Evolutionary conservation across 2,888 invertebrate species (phyloP).

Genomic region (Acanthoscelides obtectus): DNA sequence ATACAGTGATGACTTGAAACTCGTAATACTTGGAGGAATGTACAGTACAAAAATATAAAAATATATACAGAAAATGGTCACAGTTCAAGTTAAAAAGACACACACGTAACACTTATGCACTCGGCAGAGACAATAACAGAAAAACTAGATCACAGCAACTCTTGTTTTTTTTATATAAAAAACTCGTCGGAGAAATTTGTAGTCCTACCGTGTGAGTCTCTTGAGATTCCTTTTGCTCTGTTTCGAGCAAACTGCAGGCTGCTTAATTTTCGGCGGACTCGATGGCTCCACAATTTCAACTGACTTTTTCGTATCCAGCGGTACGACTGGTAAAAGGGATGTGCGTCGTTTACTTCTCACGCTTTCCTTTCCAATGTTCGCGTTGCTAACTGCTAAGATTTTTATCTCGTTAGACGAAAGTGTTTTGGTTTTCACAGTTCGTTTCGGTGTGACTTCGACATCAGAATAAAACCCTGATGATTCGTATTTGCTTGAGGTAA

Average conservation of each 20-base stretch:
- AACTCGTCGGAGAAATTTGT: not conserved
- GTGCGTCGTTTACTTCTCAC: constrained; percentile 8
- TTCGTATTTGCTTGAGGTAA: constrained; percentile 15
- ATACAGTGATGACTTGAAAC: not conserved
- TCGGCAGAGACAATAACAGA: not conserved
- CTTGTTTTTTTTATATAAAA: not conserved
- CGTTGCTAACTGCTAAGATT: constrained; percentile 8
- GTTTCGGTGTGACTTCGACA: constrained; percentile 25
- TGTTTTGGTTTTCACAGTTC: constrained; percentile 24
- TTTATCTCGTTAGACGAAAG: constrained; percentile 3
- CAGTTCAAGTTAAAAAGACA: not conserved
- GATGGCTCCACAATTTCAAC: constrained; percentile 23
- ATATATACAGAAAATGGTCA: not conserved
- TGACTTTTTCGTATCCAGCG: constrained; percentile 4
- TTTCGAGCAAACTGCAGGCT: constrained; percentile 35
- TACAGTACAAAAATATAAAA: not conserved
- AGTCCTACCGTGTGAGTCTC: constrained; percentile 31
- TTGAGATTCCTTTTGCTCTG: constrained; percentile 41
- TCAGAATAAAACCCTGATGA: constrained; percentile 30
- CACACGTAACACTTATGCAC: not conserved
- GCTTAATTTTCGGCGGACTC: constrained; percentile 37
- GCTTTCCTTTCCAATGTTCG: not conserved
- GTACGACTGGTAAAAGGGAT: constrained; percentile 21
- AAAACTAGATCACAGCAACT: not conserved
- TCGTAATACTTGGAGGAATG: not conserved